Conservation (phyloP, 2,113 vertebrate species). For the Chauna torquata region DNA sequence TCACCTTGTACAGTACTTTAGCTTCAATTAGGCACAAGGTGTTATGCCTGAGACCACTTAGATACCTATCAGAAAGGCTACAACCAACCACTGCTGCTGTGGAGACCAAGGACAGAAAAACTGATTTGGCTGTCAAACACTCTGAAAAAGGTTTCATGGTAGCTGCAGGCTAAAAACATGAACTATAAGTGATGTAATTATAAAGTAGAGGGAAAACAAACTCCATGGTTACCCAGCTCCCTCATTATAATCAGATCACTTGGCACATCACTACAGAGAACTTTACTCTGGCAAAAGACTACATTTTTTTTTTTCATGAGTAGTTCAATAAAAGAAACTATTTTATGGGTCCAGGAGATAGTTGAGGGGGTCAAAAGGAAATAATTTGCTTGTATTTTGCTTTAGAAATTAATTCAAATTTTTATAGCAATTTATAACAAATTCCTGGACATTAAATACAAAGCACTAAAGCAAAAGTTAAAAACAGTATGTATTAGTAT, state of each 20-base stretch:
- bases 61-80: slow-evolving; percentile 6
- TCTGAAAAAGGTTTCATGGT: background rate
- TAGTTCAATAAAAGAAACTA: slow-evolving; percentile 3
- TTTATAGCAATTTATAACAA: slow-evolving; percentile 58
- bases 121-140: background rate
- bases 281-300: slow-evolving; percentile 54
- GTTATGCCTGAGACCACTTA: slow-evolving; percentile 53
- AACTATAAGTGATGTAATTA: slow-evolving; percentile 25
- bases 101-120: background rate
- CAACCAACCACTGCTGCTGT: background rate
- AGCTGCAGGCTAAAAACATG: slow-evolving; percentile 36
- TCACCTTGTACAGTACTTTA: slow-evolving; percentile 63
- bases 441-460: slow-evolving; percentile 63
- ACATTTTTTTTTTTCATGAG: slow-evolving; percentile 17
- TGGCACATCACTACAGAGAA: slow-evolving; percentile 55
- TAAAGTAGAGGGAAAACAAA: slow-evolving; percentile 30
- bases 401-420: slow-evolving; percentile 66
- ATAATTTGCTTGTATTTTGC: slow-evolving; percentile 56
- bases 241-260: slow-evolving; percentile 46
- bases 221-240: background rate
- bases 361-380: slow-evolving; percentile 29
- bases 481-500: slow-evolving; percentile 49
- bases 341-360: background rate
- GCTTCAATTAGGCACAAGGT: slow-evolving; percentile 56
- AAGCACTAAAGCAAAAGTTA: slow-evolving; percentile 52